These are phyloP conservation scores for Cryptotis parvus DNA, from an alignment of 2,113 vertebrate species.

Conservation along the genomic window DNA sequence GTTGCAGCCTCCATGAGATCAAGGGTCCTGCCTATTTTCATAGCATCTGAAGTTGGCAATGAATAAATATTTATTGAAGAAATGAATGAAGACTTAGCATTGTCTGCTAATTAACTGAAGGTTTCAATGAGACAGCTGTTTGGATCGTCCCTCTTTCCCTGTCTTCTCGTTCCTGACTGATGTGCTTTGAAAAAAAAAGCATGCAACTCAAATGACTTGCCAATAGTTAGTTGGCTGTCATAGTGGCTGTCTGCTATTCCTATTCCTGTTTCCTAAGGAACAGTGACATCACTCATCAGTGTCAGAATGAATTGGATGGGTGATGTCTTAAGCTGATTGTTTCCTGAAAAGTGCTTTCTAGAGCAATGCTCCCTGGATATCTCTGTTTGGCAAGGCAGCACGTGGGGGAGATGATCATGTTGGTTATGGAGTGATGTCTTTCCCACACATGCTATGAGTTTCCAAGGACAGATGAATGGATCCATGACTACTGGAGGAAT, in stretches of 20 bases:
- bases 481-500: neutral
- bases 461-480: neutral
- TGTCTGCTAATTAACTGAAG: neutral
- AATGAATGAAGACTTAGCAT: neutral
- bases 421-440: constrained; percentile 35
- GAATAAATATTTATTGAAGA: neutral
- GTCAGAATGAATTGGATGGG: neutral
- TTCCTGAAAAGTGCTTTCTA: constrained; percentile 47
- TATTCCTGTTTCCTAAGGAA: constrained; percentile 21
- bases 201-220: neutral
- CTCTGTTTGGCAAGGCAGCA: constrained; percentile 3
- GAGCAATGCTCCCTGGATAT: neutral
- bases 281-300: neutral
- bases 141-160: neutral
- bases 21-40: neutral
- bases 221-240: neutral
- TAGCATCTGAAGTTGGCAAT: neutral
- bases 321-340: constrained; percentile 23
- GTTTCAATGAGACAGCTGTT: neutral
- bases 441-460: constrained; percentile 21
- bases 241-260: neutral
- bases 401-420: neutral
- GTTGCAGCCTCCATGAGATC: neutral
- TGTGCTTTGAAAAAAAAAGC: neutral
- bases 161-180: neutral